Percentiles rank a stretch among this genome's conserved stretches.
Evolutionary conservation across 1,140 invertebrate species (phyloP).

Genomic region (Melanaphis sacchari): DNA sequence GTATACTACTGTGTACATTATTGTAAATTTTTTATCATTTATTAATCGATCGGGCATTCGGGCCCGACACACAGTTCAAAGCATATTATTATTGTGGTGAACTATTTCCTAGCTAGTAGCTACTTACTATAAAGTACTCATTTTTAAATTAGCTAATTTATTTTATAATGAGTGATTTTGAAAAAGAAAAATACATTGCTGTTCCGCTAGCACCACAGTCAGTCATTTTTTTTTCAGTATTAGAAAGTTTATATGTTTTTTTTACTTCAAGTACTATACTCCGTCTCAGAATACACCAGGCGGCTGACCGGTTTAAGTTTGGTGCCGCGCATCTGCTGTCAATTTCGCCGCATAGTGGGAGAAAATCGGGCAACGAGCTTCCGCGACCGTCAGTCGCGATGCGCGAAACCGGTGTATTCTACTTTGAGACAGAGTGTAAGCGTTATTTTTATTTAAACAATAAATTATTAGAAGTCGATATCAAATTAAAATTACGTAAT

Average conservation of each 20-base stretch:
- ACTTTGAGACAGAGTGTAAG: too few relatives aligned
- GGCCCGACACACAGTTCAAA: neutral
- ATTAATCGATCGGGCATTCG: too few relatives aligned
- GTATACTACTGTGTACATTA: neutral
- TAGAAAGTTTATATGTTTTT: constrained; percentile 26
- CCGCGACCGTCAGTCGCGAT: too few relatives aligned
- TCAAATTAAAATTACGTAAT: neutral
- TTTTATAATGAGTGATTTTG: neutral
- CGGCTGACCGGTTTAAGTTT: too few relatives aligned
- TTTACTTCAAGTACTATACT: constrained; percentile 35
- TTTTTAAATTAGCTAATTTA: neutral
- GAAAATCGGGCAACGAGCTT: too few relatives aligned
- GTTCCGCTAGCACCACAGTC: constrained; percentile 10
- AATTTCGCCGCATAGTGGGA: too few relatives aligned
- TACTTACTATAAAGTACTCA: neutral
- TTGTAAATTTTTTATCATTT: neutral
- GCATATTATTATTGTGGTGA: neutral
- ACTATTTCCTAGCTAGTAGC: neutral
- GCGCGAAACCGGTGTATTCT: too few relatives aligned
- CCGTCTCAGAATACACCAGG: too few relatives aligned
- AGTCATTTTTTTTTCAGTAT: constrained; percentile 18
- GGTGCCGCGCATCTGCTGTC: too few relatives aligned
- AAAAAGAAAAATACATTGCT: constrained; percentile 28
- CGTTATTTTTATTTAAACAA: constrained; percentile 16
- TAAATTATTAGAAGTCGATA: constrained; percentile 14